These are phyloP conservation scores for Volucella zonaria DNA, from an alignment of 2,888 invertebrate genomes.

Conservation along the genomic window DNA sequence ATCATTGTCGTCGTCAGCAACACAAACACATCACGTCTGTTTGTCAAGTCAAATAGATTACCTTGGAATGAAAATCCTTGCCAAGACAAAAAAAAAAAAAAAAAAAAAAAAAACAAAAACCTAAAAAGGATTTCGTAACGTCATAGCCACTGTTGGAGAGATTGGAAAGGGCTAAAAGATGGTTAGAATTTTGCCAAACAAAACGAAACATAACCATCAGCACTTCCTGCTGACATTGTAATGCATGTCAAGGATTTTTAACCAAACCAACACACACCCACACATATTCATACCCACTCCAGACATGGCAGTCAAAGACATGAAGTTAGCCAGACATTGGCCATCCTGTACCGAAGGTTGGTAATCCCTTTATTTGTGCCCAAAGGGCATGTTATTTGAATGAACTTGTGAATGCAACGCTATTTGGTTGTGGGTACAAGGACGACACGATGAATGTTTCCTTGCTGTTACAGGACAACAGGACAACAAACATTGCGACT, in stretches of 20 bases:
- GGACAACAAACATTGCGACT: background rate
- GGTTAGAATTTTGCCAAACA: constrained; percentile 51
- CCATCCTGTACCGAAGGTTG: constrained; percentile 18
- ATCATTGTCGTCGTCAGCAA: constrained; percentile 66
- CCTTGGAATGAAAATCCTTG: constrained; percentile 54
- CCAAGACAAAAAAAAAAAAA: constrained; percentile 14
- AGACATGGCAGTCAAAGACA: constrained; percentile 5
- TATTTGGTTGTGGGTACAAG: constrained; percentile 50
- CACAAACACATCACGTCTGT: constrained; percentile 70
- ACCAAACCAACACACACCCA: constrained; percentile 46
- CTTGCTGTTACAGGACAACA: constrained; percentile 43
- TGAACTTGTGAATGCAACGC: constrained; percentile 63
- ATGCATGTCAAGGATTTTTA: constrained; percentile 76
- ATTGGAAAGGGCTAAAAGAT: background rate
- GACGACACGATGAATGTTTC: constrained; percentile 39
- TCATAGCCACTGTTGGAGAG: too few species aligned
- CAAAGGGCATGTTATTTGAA: constrained; percentile 66
- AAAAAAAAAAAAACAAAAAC: background rate
- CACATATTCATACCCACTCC: background rate
- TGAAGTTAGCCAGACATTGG: constrained; percentile 59
- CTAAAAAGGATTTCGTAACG: background rate
- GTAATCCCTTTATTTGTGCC: constrained; percentile 45
- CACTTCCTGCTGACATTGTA: constrained; percentile 75
- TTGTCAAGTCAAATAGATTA: constrained; percentile 71
- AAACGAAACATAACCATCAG: constrained; percentile 75